phyloP scores from a whole-genome alignment of 2,797 vertebrate genomes.

The Helostoma temminkii region DNA sequence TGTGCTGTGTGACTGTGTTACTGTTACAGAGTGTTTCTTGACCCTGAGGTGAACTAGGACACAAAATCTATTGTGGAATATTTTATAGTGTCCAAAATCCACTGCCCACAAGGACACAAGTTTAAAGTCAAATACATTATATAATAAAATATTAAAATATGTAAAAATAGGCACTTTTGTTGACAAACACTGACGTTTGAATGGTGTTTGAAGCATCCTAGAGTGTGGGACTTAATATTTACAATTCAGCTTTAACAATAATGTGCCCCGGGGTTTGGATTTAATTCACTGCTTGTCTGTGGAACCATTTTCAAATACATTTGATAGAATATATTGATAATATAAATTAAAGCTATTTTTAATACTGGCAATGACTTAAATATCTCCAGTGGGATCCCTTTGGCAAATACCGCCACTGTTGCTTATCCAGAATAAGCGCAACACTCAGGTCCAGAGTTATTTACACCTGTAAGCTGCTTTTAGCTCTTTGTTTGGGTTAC shows the following conservation, averaged over 20 bases:
- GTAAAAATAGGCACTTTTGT: too few species aligned
- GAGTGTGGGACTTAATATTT: too few species aligned
- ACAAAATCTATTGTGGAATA: conserved; percentile 10
- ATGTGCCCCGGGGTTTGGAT: too few species aligned
- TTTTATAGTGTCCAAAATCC: conserved; percentile 15
- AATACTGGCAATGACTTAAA: background rate
- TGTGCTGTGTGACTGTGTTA: conserved; percentile 42
- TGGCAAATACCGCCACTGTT: background rate
- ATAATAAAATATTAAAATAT: too few species aligned
- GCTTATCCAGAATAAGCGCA: background rate
- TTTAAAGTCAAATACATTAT: background rate
- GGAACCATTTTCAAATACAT: too few species aligned
- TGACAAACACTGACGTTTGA: too few species aligned
- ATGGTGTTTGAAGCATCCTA: too few species aligned
- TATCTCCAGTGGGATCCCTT: background rate
- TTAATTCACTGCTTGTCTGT: too few species aligned
- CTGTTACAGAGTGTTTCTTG: conserved; percentile 1
- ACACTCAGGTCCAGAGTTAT: conserved; percentile 24
- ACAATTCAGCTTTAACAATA: too few species aligned
- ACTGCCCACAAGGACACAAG: background rate
- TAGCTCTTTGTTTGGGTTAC: conserved; percentile 32
- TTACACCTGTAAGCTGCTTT: conserved; percentile 49
- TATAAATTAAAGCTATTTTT: background rate
- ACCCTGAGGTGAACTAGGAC: conserved; percentile 26
- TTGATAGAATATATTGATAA: too few species aligned